Base-by-base conservation (phyloP, 1,140 invertebrate genomes). In the Nasonia longicornis region DNA sequence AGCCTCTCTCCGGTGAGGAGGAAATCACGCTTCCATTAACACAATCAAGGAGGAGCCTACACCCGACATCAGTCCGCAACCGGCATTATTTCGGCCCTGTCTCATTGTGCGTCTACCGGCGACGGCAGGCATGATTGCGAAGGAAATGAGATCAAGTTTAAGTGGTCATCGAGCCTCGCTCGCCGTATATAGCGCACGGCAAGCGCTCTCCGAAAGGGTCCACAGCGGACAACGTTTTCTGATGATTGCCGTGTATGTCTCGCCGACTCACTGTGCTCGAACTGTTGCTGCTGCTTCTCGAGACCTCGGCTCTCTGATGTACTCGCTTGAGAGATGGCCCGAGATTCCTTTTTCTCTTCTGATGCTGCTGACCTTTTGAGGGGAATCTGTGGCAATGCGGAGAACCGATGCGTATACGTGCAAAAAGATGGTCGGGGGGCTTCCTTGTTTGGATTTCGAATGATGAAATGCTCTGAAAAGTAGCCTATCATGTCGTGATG, bases 111-210 rank as follows among this genome's bases (percentile, higher is more conserved):
- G 71, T 38, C 26, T 52, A n/a, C 71, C 71, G n/a, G n/a, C 71
- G 42, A 16, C 16, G 64, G 63, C 80, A 66, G 78, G 66, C 82
- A 80, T 84, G 86, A 87, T 85, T 85, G 84, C 86, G 82, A 87
- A 88, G 87, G 86, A 88, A 88, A 88, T 87, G 87, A 87, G 86
- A 88, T 88, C 87, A 88, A 88, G 87, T 88, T 87, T 87, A 86
- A 87, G 83, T 87, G 86, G 87, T 73, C 69, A 71, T 77, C 69
- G 52, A 80, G 70, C 45, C 58, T 12, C 67, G 20, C 48, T 63
- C 48, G 20, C 35, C 52, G 72, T 58, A 67, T 67, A 67, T 86
- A 84, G 84, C 83, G 70, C 63, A 81, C 84, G 82, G 76, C 74
- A 69, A 58, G 52, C 52, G 52, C 52, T 58, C 82, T 79, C 72